phyloP scores from a whole-genome alignment of 2,113 vertebrate genomes.

The Carettochelys insculpta region DNA sequence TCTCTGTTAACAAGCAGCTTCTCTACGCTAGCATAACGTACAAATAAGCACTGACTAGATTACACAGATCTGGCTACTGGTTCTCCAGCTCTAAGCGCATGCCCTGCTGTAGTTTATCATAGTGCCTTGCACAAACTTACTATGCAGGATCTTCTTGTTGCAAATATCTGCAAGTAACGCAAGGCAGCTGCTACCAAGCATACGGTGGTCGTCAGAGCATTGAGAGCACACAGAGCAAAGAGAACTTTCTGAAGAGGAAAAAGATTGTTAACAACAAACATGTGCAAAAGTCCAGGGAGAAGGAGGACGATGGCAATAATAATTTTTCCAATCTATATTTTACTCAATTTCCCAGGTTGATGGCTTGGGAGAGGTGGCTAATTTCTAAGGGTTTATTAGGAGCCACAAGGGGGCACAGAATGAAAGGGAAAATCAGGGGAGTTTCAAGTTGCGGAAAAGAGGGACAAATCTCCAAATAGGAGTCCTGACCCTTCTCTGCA shows the following conservation, averaged over 20 bases:
- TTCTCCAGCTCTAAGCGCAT: too few relatives aligned
- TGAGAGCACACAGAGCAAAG: constrained; percentile 85
- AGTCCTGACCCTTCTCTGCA: not conserved
- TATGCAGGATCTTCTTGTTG: constrained; percentile 73
- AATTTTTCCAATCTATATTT: not conserved
- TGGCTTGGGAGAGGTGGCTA: not conserved
- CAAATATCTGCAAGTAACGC: constrained; percentile 81
- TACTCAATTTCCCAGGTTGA: not conserved
- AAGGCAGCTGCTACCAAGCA: constrained; percentile 82
- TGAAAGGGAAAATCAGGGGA: not conserved
- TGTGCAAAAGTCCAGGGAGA: not conserved
- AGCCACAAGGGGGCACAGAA: not conserved
- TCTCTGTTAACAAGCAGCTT: not conserved
- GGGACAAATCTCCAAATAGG: not conserved
- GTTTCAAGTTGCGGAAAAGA: not conserved
- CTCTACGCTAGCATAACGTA: rapidly evolving
- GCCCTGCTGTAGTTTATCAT: not conserved
- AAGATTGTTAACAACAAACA: not conserved
- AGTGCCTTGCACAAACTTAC: constrained; percentile 72
- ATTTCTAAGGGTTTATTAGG: not conserved
- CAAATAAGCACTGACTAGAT: not conserved
- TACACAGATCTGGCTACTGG: not conserved
- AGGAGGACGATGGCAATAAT: not conserved
- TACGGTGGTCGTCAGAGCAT: constrained; percentile 83
- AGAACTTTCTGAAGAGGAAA: constrained; percentile 83